A percentile compares a stretch with the other conserved stretches of the same genome.
Evolutionary conservation across 2,888 invertebrate species (phyloP).

Genomic region (Pheosia gnoma): DNA sequence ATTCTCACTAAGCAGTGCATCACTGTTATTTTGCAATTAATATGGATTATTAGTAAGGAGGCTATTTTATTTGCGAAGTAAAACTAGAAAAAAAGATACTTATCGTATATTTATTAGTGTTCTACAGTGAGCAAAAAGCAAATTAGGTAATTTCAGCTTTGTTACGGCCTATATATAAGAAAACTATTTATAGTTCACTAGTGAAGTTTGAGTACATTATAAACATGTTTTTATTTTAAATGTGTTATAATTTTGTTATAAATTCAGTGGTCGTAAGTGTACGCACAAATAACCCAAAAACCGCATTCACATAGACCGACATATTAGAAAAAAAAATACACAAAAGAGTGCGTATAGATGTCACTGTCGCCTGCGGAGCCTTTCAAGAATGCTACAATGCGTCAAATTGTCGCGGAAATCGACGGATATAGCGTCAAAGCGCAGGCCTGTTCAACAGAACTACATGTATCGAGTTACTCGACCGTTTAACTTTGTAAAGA

Average conservation of each 20-base stretch:
- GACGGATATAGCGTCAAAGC: constrained; percentile 27
- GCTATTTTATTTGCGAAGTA: no score
- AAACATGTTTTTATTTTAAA: no score
- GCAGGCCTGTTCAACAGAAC: constrained; percentile 13
- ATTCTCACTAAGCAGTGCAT: background rate
- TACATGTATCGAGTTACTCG: constrained; percentile 34
- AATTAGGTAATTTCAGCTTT: no score
- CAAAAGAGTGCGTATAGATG: constrained; percentile 33
- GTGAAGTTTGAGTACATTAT: no score
- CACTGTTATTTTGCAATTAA: background rate
- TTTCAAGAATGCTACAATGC: constrained; percentile 22
- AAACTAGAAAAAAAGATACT: no score
- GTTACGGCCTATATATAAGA: no score
- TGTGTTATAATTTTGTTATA: background rate
- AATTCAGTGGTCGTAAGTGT: constrained; percentile 23
- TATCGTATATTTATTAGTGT: no score
- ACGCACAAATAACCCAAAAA: constrained; percentile 58
- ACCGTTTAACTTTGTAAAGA: constrained; percentile 19
- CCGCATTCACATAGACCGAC: constrained; percentile 53
- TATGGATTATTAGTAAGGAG: no score
- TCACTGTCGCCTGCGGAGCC: constrained; percentile 50
- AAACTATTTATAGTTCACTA: no score
- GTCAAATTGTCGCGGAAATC: constrained; percentile 38
- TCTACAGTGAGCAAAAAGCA: no score
- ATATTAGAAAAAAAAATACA: constrained; percentile 31